A percentile compares a stretch with the other conserved stretches of the same genome.
These are phyloP conservation scores for Dunckerocampus dactyliophorus DNA, from an alignment of 2,113 vertebrate species.

Conservation along the genomic window DNA sequence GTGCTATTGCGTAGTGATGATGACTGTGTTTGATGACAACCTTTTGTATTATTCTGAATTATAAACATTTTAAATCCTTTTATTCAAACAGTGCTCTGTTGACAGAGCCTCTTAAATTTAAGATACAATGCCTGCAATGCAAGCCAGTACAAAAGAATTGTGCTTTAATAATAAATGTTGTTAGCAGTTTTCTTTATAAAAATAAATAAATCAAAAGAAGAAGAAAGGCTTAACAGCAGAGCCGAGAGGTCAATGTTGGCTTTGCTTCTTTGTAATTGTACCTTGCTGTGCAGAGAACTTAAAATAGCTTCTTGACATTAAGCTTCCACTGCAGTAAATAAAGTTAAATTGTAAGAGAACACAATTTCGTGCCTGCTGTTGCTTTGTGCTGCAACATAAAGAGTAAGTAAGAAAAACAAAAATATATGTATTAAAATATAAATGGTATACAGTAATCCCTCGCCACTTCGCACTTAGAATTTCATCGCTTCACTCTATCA, in stretches of 20 bases:
- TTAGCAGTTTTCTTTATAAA: no score
- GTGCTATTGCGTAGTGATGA: slow-evolving; percentile 12
- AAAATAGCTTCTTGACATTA: slow-evolving; percentile 7
- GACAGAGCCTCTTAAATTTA: not conserved
- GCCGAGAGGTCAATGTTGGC: not conserved
- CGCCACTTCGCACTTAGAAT: no score
- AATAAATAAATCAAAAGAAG: no score
- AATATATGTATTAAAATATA: no score
- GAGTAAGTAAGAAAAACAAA: not conserved
- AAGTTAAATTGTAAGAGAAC: slow-evolving; percentile 3
- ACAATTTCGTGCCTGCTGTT: not conserved
- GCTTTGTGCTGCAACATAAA: slow-evolving; percentile 7
- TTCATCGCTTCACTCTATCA: no score
- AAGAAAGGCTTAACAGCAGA: not conserved
- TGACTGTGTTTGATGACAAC: not conserved
- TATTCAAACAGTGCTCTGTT: not conserved
- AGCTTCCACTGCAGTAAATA: slow-evolving; percentile 4
- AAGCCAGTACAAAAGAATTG: not conserved
- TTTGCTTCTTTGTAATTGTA: not conserved
- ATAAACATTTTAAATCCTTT: no score
- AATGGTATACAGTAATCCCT: no score
- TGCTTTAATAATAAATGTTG: not conserved
- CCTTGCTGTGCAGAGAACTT: not conserved
- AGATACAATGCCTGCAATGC: no score
- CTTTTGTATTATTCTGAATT: no score